Evolutionary conservation across 2,113 vertebrate genomes (phyloP).

Genomic region (Hydrolagus affinis): DNA sequence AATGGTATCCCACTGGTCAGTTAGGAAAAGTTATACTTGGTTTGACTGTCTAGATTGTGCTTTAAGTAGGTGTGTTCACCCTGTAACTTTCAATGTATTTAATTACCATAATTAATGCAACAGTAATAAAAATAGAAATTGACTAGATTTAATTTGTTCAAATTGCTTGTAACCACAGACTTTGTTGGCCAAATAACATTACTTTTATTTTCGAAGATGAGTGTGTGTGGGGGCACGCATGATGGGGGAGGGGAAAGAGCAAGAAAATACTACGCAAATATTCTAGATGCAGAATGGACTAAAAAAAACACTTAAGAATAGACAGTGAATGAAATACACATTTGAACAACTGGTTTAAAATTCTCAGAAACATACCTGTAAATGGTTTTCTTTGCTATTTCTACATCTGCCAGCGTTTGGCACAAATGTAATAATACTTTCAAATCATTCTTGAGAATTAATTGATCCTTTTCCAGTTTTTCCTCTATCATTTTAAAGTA

Average conservation of each 20-base stretch:
- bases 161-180: background rate
- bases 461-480: conserved; percentile 62
- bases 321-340: background rate
- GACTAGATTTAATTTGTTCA: background rate
- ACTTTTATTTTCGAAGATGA: too few species aligned
- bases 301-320: background rate
- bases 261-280: too few species aligned
- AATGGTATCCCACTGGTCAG: background rate
- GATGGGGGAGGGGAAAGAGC: too few species aligned
- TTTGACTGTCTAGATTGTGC: background rate
- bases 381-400: conserved; percentile 66
- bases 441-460: conserved; percentile 69
- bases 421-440: conserved; percentile 75
- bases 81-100: background rate
- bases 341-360: background rate
- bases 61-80: background rate
- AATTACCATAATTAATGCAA: background rate
- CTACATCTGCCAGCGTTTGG: conserved; percentile 64
- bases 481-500: conserved; percentile 63
- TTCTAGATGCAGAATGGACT: background rate
- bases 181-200: background rate
- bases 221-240: too few species aligned
- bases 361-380: conserved; percentile 57
- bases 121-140: background rate
- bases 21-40: background rate